Evolutionary conservation across 2,797 vertebrate species (phyloP), one percentile per base, ranked within the genome.

Genomic region (Lateolabrax maculatus): DNA sequence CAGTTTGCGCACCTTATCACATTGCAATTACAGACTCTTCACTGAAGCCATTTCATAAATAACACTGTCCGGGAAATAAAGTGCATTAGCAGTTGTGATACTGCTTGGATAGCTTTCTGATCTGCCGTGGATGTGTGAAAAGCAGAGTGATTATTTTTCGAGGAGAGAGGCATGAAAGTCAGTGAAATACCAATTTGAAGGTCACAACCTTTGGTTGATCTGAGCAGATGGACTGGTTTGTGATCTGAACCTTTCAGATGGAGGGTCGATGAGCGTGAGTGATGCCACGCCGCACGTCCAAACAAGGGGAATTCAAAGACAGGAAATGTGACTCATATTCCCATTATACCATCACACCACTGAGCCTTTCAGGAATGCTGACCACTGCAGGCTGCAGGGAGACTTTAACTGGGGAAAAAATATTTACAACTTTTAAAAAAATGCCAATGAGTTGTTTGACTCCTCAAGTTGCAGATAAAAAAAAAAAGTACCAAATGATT

Each of bases 181-280:
- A 89, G 70, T 84, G 58, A 93, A 94, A 95, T 92, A 92, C 84
- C 91, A 92, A 80, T 88, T 81, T 88, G 92, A 95, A 95, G 94
- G 93, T 92, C 89, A 78, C 48, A 71, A 88, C 90, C 94, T 94
- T 95, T 94, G 1, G 57, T 41, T 89, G 92, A 94, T 95, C 90
- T 89, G 84, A 94, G 86, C 81, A 78, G 86, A 90, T 85, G 84
- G 90, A 84, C 79, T 67, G 81, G 74, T 74, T 88, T 93, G 88
- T 88, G 92, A 93, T 92, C 80, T 85, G 90, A 87, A 88, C 88
- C 84, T 91, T 93, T 92, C 85, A 90, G 87, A 81, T 52, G 79
- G 65, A 73, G 75, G 77, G 84, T 86, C 84, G 49, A 86, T 89
- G 77, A 79, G 66, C 12, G 27, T 51, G 74, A 84, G 62, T 70